A percentile compares a stretch with the other conserved stretches of the same genome.
These are phyloP conservation scores for Apocrypta bakeri DNA, from an alignment of 1,140 invertebrate species.

Conservation along the genomic window DNA sequence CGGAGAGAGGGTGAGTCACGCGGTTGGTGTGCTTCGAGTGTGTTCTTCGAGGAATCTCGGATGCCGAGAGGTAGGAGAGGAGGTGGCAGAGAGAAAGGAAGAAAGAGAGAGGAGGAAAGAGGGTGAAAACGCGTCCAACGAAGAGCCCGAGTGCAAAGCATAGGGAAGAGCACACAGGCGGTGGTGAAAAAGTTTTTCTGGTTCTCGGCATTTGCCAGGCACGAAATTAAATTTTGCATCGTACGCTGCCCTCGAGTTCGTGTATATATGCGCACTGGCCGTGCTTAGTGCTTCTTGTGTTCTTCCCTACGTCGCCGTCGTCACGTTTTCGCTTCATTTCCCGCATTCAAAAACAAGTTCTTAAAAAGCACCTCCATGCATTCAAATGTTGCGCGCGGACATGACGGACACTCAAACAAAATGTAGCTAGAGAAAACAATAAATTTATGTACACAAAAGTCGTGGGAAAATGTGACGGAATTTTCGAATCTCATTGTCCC, in stretches of 20 bases:
- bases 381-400: background rate
- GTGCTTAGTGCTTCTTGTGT: background rate
- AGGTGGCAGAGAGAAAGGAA: background rate
- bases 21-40: conserved; percentile 12
- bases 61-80: background rate
- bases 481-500: background rate
- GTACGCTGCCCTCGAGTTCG: background rate
- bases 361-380: conserved; percentile 14
- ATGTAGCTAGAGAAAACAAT: conserved; percentile 10
- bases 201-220: background rate
- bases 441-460: conserved; percentile 15
- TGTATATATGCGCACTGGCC: background rate
- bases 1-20: background rate
- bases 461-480: background rate
- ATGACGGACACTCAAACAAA: background rate
- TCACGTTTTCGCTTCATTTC: conserved; percentile 45
- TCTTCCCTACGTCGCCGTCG: background rate
- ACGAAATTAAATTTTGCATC: conserved; percentile 42
- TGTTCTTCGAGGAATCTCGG: conserved; percentile 39
- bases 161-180: background rate
- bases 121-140: background rate
- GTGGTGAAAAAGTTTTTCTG: conserved; percentile 20
- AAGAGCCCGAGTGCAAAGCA: background rate
- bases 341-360: conserved; percentile 34
- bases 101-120: background rate